Conservation (phyloP, 2,797 vertebrate species). For the Acanthurus tractus region DNA sequence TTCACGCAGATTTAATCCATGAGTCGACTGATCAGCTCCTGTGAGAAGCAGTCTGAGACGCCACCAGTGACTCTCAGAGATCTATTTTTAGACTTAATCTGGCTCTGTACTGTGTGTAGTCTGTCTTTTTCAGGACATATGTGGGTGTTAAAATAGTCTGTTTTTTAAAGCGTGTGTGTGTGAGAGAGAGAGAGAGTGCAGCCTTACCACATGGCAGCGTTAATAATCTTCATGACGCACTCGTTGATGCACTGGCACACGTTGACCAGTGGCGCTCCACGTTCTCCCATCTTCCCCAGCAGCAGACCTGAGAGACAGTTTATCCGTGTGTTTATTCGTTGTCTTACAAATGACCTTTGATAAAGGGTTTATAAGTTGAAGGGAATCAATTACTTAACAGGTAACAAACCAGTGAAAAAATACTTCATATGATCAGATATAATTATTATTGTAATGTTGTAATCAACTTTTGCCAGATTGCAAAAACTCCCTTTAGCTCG, state of each 20-base stretch:
- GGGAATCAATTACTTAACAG: background rate
- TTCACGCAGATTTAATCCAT: conserved; percentile 30
- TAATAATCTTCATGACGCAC: conserved; percentile 94
- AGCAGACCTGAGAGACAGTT: conserved; percentile 85
- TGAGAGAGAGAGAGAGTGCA: background rate
- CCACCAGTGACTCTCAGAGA: background rate
- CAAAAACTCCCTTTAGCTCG: background rate
- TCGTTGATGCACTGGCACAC: conserved; percentile 93
- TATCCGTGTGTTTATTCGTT: background rate
- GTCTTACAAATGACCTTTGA: background rate
- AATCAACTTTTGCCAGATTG: background rate
- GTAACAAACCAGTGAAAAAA: background rate
- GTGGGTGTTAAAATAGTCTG: background rate
- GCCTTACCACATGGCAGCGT: conserved; percentile 90
- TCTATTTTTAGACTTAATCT: conserved; percentile 71
- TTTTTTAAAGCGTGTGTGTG: background rate
- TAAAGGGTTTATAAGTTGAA: background rate
- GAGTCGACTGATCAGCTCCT: conserved; percentile 20
- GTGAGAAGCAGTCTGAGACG: conserved; percentile 1
- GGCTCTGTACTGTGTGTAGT: conserved; percentile 9
- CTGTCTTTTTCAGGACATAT: conserved; percentile 8
- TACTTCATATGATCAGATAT: background rate
- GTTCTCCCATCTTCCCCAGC: conserved; percentile 91
- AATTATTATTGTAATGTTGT: no score
- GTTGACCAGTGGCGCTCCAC: conserved; percentile 89